Percentiles rank a stretch among this genome's conserved stretches.
phyloP scores from a whole-genome alignment of 2,113 vertebrate species.

The Oceanodroma tethys region DNA sequence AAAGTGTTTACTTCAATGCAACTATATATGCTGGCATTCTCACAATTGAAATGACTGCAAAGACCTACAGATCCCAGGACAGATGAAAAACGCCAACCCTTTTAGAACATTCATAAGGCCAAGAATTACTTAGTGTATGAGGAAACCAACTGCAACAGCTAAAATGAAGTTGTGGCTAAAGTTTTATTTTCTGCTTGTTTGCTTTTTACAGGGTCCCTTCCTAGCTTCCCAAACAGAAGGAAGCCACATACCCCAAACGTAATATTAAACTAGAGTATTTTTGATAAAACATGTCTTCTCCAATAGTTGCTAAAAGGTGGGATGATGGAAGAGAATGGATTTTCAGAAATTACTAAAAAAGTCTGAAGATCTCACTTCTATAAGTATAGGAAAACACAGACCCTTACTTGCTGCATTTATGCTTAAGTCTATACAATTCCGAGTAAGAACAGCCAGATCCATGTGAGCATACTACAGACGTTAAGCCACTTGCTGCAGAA shows the following conservation, averaged over 20 bases:
- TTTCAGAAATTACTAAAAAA: background rate
- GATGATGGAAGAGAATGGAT: background rate
- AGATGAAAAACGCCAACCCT: background rate
- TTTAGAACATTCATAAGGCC: background rate
- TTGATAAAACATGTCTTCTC: background rate
- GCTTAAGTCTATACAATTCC: background rate
- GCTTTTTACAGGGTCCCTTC: background rate
- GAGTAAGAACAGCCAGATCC: background rate
- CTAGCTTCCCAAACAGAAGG: background rate
- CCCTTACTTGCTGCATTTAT: background rate
- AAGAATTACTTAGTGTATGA: background rate
- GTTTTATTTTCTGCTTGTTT: background rate
- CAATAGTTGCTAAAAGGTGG: background rate
- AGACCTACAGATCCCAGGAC: background rate
- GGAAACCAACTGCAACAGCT: background rate
- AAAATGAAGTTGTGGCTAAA: background rate
- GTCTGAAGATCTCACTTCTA: background rate
- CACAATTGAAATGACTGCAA: background rate
- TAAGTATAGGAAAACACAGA: background rate
- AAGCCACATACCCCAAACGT: background rate
- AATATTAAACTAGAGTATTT: background rate
- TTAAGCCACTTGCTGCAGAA: background rate
- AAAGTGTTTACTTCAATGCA: background rate
- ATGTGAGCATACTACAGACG: background rate
- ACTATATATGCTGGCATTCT: background rate